Conservation (phyloP, 2,797 vertebrate genomes). For the Myotis myotis region DNA sequence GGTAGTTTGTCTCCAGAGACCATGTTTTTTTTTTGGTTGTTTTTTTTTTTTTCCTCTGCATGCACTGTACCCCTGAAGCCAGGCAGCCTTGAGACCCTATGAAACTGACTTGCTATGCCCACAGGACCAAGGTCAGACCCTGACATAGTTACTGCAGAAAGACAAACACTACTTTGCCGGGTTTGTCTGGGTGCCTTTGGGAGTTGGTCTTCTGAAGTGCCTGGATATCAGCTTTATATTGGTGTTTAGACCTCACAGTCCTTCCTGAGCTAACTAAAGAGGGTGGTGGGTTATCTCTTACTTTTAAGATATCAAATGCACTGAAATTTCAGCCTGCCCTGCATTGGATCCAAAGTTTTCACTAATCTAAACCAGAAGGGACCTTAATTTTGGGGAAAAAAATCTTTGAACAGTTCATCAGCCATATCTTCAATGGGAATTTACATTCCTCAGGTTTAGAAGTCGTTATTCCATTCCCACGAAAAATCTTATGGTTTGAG, state of each 20-base stretch:
- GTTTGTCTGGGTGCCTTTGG: not conserved
- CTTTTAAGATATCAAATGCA: not conserved
- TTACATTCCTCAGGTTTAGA: not conserved
- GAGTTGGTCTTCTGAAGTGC: not conserved
- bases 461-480: not conserved
- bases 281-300: not conserved
- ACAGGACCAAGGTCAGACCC: not conserved
- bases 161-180: not conserved
- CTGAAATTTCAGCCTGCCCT: not conserved
- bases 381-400: not conserved
- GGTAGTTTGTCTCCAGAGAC: not conserved
- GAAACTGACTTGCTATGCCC: not conserved
- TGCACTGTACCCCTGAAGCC: not conserved
- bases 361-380: not conserved
- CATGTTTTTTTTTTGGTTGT: too few species aligned
- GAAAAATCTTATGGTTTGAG: not conserved
- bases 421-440: not conserved
- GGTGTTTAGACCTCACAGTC: not conserved
- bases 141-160: not conserved
- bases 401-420: not conserved
- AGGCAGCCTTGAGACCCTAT: not conserved
- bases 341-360: not conserved
- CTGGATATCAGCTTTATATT: not conserved
- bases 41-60: too few species aligned
- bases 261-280: not conserved